Conservation (phyloP, 2,797 vertebrate species). For the Echeneis naucrates region DNA sequence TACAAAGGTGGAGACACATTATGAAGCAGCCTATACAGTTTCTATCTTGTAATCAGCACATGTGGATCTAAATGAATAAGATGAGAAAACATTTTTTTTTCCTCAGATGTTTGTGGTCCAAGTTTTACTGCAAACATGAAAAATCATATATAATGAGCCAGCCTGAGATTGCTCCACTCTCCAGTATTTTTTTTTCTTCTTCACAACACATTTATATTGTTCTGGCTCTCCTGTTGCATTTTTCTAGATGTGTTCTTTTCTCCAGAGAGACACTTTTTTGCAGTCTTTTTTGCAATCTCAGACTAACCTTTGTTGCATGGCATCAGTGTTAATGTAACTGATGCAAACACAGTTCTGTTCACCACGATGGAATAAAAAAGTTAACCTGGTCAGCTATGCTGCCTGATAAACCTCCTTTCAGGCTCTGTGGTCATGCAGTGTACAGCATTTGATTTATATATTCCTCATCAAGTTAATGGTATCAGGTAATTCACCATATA, state of each 20-base stretch:
- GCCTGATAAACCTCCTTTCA: background rate
- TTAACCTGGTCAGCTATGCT: too few species aligned
- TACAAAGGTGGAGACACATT: slow-evolving; percentile 23
- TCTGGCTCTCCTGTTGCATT: background rate
- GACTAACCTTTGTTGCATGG: background rate
- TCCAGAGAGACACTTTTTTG: background rate
- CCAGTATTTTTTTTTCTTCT: background rate
- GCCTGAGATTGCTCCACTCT: background rate
- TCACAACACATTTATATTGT: background rate
- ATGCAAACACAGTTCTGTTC: background rate
- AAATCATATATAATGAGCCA: too few species aligned
- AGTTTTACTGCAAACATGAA: background rate
- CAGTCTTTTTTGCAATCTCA: background rate
- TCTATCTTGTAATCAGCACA: slow-evolving; percentile 16
- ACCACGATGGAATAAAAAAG: too few species aligned
- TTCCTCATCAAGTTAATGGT: background rate
- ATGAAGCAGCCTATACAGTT: slow-evolving; percentile 15
- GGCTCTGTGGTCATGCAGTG: background rate
- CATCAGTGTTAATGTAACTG: background rate
- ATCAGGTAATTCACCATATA: background rate
- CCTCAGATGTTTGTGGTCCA: background rate
- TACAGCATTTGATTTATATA: background rate
- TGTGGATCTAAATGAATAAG: background rate
- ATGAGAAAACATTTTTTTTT: background rate
- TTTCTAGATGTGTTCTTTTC: background rate